Conservation (phyloP, 2,888 invertebrate species). For the Flexamia atlantica region DNA sequence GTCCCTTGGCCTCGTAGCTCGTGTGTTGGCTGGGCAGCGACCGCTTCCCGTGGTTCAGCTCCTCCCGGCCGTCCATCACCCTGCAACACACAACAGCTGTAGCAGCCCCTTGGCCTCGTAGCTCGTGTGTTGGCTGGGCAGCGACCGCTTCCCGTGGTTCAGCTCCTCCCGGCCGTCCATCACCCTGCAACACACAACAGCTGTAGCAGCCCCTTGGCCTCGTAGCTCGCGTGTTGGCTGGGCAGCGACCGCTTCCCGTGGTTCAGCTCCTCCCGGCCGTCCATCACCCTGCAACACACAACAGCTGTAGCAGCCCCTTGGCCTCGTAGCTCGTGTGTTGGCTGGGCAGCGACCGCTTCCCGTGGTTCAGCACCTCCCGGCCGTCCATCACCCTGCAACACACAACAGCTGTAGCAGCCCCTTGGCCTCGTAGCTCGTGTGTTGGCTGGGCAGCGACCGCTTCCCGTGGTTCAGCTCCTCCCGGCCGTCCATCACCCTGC, state of each 20-base stretch:
- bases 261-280: conserved; percentile 83
- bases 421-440: no score
- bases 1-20: conserved; percentile 82
- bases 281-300: conserved; percentile 78
- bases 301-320: no score
- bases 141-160: conserved; percentile 75
- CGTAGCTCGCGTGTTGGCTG: no score
- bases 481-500: no score
- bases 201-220: no score
- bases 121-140: no score
- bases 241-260: conserved; percentile 72
- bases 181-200: conserved; percentile 74
- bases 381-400: conserved; percentile 81
- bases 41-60: conserved; percentile 83
- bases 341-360: no score
- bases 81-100: conserved; percentile 71
- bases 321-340: no score
- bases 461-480: no score
- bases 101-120: no score
- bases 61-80: conserved; percentile 83
- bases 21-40: conserved; percentile 81
- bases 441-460: no score
- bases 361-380: conserved; percentile 82
- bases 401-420: no score
- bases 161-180: conserved; percentile 83